Evolutionary conservation across 1,140 invertebrate genomes (phyloP), one percentile per base, ranked within the genome.

Genomic region (Cotesia typhae): DNA sequence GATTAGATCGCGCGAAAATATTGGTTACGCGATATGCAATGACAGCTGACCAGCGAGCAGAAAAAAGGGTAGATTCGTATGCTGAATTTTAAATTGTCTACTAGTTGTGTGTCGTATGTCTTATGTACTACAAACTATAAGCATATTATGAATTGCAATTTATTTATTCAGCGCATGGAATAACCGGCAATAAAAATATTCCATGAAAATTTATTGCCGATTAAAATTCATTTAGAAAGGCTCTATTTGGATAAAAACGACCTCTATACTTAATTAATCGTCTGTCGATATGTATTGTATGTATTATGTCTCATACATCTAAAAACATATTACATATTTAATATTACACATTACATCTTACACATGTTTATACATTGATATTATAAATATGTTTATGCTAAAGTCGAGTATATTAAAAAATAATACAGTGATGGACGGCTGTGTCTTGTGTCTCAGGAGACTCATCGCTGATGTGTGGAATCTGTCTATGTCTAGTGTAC

Each of bases 11-110:
- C 59, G 28, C 35, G 28, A 10, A 61, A 61, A 61, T 61, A 35
- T 61, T 61, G 59, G 17, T 61, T 61, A 61, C 59, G 28, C 28
- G 59, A 61, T 61, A 61, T 28, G 59, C 28, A 61, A 61, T 28
- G 59, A 61, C 14, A 28, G 59, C 28, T 17, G 7, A 35, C 4
- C 14, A 10, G 4, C 28, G 28, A 28, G 20, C 10, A 59, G 35
- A 61, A 61, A 61, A 61, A 61, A 28, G 17, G 28, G 28, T 20
- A 61, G 9, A 28, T 28, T 28, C 28, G 28, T 61, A 61, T 35
- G 14, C 28, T 12, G 59, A 61, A 61, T 61, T 61, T 61, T 61
- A 61, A 61, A 61, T 61, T 28, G 28, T 28, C 14, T 61, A 28
- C 28, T 47, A 47, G 41, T 47, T 47, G 41, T 47, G 10, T 10